Percentiles rank a stretch among this genome's conserved stretches.
Evolutionary conservation across 2,797 vertebrate genomes (phyloP).

Genomic region (Melanotaenia parkinsoni): DNA sequence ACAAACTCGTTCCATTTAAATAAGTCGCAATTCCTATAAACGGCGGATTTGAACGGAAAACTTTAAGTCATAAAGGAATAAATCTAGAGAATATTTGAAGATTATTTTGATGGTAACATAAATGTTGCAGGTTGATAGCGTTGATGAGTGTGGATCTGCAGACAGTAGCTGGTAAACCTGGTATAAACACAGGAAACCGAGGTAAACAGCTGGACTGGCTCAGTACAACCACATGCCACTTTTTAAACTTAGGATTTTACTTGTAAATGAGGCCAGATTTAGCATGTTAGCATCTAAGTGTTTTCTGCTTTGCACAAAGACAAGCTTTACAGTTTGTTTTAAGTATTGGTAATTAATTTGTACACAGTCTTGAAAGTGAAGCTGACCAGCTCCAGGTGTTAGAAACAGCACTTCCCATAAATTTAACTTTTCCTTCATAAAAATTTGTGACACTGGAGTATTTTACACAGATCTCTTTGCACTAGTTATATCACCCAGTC

Average conservation of each 20-base stretch:
- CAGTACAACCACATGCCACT: neutral
- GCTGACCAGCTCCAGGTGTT: neutral
- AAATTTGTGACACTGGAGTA: neutral
- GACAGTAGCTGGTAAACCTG: constrained; percentile 6
- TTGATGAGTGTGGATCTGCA: constrained; percentile 4
- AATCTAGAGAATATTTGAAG: neutral
- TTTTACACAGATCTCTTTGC: neutral
- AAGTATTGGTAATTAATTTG: neutral
- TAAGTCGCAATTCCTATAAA: constrained; percentile 8
- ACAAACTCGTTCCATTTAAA: constrained; percentile 31
- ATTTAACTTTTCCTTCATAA: neutral
- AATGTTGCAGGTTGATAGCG: neutral
- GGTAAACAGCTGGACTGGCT: constrained; percentile 2
- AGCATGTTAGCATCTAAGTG: neutral
- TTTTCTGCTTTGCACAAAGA: neutral
- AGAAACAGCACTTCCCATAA: neutral
- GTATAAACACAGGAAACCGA: constrained; percentile 12
- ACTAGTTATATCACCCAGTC: constrained; percentile 38
- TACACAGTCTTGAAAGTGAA: neutral
- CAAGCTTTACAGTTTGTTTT: too few relatives aligned
- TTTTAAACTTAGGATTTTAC: neutral
- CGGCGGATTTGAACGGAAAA: neutral
- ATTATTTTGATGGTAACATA: neutral
- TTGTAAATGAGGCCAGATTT: neutral
- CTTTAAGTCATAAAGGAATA: neutral